Conservation (phyloP, 2,113 vertebrate genomes). For the Hydrolagus affinis region DNA sequence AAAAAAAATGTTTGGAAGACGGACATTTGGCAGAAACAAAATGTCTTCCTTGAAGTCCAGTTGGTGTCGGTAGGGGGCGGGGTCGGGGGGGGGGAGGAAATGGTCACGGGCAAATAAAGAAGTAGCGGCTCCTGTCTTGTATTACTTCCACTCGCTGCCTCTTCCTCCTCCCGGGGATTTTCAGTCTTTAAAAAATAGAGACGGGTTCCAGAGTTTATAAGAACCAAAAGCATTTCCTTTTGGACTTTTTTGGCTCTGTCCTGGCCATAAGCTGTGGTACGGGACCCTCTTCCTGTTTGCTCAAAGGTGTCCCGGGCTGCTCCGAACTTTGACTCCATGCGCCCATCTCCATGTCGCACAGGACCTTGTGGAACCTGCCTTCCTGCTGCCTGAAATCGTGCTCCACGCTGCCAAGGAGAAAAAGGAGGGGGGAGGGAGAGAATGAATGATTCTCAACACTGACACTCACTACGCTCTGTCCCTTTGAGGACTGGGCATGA, state of each 20-base stretch:
- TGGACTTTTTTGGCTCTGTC: slow-evolving; percentile 43
- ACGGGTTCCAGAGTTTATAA: slow-evolving; percentile 36
- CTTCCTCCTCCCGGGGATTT: too few relatives aligned
- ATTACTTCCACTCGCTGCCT: not conserved
- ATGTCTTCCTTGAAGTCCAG: not conserved
- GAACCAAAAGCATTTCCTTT: slow-evolving; percentile 52
- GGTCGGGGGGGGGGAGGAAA: slow-evolving; percentile 33
- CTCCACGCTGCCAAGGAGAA: slow-evolving; percentile 43
- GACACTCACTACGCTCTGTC: too few relatives aligned
- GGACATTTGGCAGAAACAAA: slow-evolving; percentile 40
- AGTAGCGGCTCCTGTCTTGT: not conserved
- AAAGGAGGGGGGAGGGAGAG: not conserved
- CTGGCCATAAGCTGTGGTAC: slow-evolving; percentile 30
- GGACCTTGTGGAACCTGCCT: slow-evolving; percentile 49
- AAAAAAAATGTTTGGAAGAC: slow-evolving; percentile 48
- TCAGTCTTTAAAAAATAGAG: not conserved
- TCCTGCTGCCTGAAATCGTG: slow-evolving; percentile 55
- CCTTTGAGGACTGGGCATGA: too few relatives aligned
- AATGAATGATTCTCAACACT: too few relatives aligned
- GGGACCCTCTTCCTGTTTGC: slow-evolving; percentile 26
- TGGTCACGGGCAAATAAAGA: not conserved
- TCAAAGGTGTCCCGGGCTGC: rapidly evolving
- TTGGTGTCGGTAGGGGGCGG: too few relatives aligned
- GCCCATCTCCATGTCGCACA: slow-evolving; percentile 43
- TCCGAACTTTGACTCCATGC: not conserved